Conservation (phyloP, 2,113 vertebrate species). For the Macaca nemestrina region DNA sequence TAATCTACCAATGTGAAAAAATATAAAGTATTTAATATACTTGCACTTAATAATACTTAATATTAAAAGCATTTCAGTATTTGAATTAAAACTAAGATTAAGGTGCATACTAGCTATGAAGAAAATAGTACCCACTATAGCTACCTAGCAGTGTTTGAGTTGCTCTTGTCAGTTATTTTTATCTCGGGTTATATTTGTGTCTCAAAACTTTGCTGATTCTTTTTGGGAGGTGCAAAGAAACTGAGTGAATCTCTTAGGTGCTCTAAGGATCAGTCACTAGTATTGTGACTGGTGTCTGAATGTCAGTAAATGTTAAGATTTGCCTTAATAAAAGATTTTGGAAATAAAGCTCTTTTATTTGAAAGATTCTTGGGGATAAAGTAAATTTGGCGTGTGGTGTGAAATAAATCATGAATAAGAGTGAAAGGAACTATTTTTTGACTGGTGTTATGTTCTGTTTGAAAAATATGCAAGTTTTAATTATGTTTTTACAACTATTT, state of each 20-base stretch:
- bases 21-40: not conserved
- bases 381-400: not conserved
- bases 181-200: not conserved
- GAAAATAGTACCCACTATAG: not conserved
- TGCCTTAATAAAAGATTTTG: not conserved
- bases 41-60: not conserved
- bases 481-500: constrained; percentile 8
- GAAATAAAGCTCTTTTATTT: not conserved
- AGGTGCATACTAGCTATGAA: not conserved
- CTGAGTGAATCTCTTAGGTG: not conserved
- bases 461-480: constrained; percentile 11
- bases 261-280: not conserved
- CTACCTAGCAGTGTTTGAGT: not conserved
- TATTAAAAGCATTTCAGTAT: not conserved
- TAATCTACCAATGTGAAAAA: not conserved
- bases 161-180: not conserved
- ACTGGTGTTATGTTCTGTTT: constrained; percentile 17
- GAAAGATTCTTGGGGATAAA: not conserved
- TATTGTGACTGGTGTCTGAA: not conserved
- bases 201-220: not conserved
- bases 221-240: not conserved
- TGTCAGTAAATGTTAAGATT: constrained; percentile 1
- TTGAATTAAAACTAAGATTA: not conserved
- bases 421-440: constrained; percentile 4
- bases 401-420: not conserved